Evolutionary conservation across 2,113 vertebrate genomes (phyloP).

Genomic region (Lepidothrix coronata): DNA sequence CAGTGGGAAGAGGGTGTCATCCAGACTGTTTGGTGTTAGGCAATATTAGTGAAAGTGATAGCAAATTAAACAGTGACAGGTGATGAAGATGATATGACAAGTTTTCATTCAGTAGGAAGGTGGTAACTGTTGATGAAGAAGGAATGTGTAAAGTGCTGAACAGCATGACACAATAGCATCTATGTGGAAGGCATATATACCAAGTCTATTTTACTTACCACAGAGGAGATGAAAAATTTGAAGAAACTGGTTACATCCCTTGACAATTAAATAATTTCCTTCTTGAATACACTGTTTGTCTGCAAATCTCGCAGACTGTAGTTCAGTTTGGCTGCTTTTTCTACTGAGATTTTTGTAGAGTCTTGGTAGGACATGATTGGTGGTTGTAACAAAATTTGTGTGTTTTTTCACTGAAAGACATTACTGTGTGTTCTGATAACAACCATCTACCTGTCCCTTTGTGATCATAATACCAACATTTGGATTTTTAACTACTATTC

Average conservation of each 20-base stretch:
- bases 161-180: neutral
- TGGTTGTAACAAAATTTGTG: neutral
- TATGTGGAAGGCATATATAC: neutral
- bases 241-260: neutral
- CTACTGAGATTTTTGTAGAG: neutral
- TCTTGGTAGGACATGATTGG: neutral
- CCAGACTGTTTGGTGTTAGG: neutral
- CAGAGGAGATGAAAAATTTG: neutral
- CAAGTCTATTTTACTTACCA: neutral
- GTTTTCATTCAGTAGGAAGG: neutral
- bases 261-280: constrained; percentile 7
- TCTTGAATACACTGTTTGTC: neutral
- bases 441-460: neutral
- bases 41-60: neutral
- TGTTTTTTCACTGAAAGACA: neutral
- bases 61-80: neutral
- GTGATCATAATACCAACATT: neutral
- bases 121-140: neutral
- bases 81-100: neutral
- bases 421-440: neutral
- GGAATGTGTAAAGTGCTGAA: neutral
- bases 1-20: neutral
- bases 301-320: neutral
- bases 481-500: neutral
- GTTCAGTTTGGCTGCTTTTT: neutral